Evolutionary conservation across 2,797 vertebrate species (phyloP).

Genomic region (Crenichthys baileyi): DNA sequence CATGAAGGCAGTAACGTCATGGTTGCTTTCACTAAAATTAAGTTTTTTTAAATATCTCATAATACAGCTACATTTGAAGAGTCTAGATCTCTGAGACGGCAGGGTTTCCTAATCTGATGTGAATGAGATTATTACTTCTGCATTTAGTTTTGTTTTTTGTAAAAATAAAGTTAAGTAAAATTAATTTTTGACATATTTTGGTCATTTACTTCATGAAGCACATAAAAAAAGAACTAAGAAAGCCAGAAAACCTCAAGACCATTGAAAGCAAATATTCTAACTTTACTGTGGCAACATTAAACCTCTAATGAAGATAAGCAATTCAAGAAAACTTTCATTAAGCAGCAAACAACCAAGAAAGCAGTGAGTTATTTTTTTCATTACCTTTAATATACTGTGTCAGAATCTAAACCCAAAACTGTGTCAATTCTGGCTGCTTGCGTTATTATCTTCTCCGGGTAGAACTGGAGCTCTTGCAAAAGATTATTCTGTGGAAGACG

Average conservation of each 20-base stretch:
- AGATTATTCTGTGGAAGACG: conserved; percentile 45
- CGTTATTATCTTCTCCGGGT: conserved; percentile 20
- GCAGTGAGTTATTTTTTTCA: conserved; percentile 22
- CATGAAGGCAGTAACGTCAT: neutral
- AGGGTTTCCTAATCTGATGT: neutral
- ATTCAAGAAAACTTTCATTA: neutral
- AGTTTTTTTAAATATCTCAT: neutral
- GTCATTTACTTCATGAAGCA: too few relatives aligned
- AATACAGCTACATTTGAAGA: neutral
- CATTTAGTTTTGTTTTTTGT: too few relatives aligned
- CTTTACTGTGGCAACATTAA: neutral
- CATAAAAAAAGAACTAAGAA: neutral
- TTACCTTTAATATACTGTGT: conserved; percentile 12
- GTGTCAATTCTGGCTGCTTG: conserved; percentile 34
- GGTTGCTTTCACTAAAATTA: neutral
- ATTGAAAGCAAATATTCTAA: conserved; percentile 9
- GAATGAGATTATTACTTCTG: neutral
- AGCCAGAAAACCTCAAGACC: neutral
- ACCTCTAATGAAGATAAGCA: neutral
- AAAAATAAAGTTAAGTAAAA: too few relatives aligned
- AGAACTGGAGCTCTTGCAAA: conserved; percentile 26
- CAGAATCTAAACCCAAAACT: conserved; percentile 29
- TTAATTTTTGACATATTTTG: too few relatives aligned
- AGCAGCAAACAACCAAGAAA: conserved; percentile 15
- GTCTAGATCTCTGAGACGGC: neutral